Evolutionary conservation across 1,140 invertebrate species (phyloP).

Genomic region (Sitophilus oryzae): DNA sequence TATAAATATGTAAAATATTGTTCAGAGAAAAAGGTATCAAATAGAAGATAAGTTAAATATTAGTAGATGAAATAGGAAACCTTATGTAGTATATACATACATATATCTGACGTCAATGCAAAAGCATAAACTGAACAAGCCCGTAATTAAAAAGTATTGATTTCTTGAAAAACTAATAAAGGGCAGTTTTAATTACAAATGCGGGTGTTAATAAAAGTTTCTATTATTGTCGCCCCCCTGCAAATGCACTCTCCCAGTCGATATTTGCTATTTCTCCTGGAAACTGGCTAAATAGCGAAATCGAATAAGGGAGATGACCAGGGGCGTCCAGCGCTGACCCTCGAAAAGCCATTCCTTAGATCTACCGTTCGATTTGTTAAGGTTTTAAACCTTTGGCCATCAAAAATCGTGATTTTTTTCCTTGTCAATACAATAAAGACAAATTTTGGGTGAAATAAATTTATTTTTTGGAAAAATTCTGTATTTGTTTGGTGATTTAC

Average conservation of each 20-base stretch:
- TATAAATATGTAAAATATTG: no score
- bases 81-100: background rate
- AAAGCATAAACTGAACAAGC: slow-evolving; percentile 1
- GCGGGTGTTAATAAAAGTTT: slow-evolving; percentile 33
- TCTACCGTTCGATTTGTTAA: no score
- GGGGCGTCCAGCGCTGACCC: slow-evolving; percentile 5
- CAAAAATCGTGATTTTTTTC: no score
- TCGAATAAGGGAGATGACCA: slow-evolving; percentile 25
- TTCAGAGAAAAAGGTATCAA: background rate
- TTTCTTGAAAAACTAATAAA: slow-evolving; percentile 17
- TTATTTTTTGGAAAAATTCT: no score
- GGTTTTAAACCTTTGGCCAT: no score
- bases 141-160: slow-evolving; percentile 23
- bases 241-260: slow-evolving; percentile 14
- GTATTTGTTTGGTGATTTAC: no score
- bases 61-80: background rate
- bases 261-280: slow-evolving; percentile 30
- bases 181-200: slow-evolving; percentile 29
- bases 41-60: background rate
- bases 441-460: no score
- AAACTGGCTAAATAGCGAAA: slow-evolving; percentile 29
- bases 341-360: no score
- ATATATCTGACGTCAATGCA: background rate
- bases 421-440: no score
- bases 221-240: slow-evolving; percentile 25